Evolutionary conservation across 2,797 vertebrate species (phyloP).

Genomic region (Chelonia mydas): DNA sequence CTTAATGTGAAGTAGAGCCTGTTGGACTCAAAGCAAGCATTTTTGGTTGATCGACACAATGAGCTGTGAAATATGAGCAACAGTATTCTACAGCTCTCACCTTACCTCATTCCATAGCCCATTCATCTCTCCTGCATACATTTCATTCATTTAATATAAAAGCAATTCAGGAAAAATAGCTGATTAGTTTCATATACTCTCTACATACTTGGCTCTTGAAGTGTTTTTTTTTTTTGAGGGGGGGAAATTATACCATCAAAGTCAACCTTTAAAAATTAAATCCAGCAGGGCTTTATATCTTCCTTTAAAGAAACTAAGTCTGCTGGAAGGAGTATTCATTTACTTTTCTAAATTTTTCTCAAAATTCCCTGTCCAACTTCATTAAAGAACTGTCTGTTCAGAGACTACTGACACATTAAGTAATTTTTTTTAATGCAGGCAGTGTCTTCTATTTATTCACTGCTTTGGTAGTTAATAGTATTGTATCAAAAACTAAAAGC

Average conservation of each 20-base stretch:
- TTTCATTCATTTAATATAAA: conserved; percentile 57
- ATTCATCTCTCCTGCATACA: conserved; percentile 10
- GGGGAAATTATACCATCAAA: conserved; percentile 49
- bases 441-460: conserved; percentile 5
- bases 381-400: conserved; percentile 36
- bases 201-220: conserved; percentile 7
- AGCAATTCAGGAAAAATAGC: conserved; percentile 23
- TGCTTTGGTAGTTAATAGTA: neutral
- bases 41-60: conserved; percentile 4
- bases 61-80: neutral
- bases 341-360: conserved; percentile 40
- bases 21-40: neutral
- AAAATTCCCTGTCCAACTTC: conserved; percentile 27
- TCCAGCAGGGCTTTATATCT: conserved; percentile 36
- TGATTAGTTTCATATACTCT: conserved; percentile 30
- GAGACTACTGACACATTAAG: conserved; percentile 22
- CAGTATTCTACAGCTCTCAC: neutral
- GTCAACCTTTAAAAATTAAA: neutral
- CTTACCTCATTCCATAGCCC: conserved; percentile 29
- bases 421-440: neutral
- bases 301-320: conserved; percentile 41
- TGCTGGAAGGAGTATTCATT: conserved; percentile 51
- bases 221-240: conserved; percentile 40
- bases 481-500: neutral
- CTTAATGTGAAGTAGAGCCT: neutral